A percentile compares a stretch with the other conserved stretches of the same genome.
These are phyloP conservation scores for Archivesica marissinica DNA, from an alignment of 1,140 invertebrate genomes.

Conservation along the genomic window DNA sequence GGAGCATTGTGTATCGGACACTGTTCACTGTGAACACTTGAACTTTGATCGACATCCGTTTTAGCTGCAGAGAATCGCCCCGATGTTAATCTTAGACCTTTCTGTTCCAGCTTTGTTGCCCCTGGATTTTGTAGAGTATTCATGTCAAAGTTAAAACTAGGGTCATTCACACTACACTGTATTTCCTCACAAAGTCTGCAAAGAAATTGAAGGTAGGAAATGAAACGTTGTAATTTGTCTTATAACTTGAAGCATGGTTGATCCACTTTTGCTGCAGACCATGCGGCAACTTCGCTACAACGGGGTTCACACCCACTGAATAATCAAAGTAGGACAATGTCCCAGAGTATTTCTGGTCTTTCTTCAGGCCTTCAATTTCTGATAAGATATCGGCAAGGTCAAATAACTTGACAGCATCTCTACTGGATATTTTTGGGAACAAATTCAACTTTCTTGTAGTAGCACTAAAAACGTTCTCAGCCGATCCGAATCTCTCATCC, in stretches of 20 bases:
- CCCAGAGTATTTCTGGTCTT: not conserved
- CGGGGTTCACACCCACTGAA: constrained; percentile 38
- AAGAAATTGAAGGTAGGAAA: constrained; percentile 57
- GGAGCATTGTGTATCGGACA: constrained; percentile 31
- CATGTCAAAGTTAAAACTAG: constrained; percentile 42
- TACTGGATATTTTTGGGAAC: constrained; percentile 21
- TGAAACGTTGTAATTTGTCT: constrained; percentile 38
- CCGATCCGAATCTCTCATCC: constrained; percentile 58
- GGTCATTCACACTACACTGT: constrained; percentile 53
- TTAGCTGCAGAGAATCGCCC: constrained; percentile 11
- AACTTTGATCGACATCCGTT: too few species aligned
- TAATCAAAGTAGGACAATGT: constrained; percentile 63
- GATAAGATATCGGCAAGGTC: constrained; percentile 42
- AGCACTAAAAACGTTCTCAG: constrained; percentile 39
- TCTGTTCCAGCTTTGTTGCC: constrained; percentile 7
- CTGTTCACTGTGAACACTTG: too few species aligned
- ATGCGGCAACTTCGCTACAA: constrained; percentile 51
- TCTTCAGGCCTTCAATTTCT: constrained; percentile 51
- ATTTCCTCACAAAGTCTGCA: constrained; percentile 40
- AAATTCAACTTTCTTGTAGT: constrained; percentile 22
- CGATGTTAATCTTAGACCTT: not conserved
- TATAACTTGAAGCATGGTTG: constrained; percentile 47
- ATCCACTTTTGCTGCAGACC: constrained; percentile 66
- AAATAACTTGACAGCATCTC: constrained; percentile 28
- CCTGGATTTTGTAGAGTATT: not conserved